Evolutionary conservation across 1,140 invertebrate genomes (phyloP).

Genomic region (Pteromalus puparum): DNA sequence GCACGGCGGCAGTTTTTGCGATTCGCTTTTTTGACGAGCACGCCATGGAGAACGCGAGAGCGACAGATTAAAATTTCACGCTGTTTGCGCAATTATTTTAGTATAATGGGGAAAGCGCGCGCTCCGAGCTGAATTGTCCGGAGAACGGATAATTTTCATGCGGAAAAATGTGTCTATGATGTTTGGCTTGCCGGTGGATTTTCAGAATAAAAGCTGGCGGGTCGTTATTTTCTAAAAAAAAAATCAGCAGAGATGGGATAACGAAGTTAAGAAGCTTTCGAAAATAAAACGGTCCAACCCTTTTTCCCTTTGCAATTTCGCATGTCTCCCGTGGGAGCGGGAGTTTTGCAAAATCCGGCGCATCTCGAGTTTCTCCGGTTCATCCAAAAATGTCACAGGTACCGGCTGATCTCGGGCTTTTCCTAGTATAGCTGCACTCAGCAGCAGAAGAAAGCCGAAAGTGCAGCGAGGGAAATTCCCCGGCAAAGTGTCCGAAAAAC

Average conservation of each 20-base stretch:
- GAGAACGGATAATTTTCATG: neutral
- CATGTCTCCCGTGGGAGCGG: neutral
- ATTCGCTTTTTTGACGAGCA: neutral
- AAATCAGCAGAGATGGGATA: neutral
- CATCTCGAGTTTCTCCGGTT: neutral
- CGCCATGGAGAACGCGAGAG: too few species aligned
- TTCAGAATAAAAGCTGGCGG: neutral
- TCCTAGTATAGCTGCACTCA: neutral
- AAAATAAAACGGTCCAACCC: neutral
- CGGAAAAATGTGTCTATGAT: neutral
- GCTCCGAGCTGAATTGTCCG: neutral
- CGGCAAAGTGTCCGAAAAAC: slow-evolving; percentile 36
- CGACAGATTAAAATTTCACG: neutral
- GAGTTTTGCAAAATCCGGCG: slow-evolving; percentile 10
- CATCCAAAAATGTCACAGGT: slow-evolving; percentile 11
- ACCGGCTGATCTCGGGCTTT: neutral
- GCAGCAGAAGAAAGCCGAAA: neutral
- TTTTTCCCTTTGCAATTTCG: too few species aligned
- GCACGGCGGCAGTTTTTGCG: neutral
- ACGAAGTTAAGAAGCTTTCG: neutral
- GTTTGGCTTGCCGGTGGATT: neutral
- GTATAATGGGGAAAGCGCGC: neutral
- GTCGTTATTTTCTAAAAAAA: neutral
- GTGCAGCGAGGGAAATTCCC: neutral
- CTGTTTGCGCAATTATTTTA: neutral